Evolutionary conservation across 30 jellyfish, hydroid and myxozoan species (phyloP), one percentile per base, ranked within the genome.

Genomic region (Sanderia malayensis): DNA sequence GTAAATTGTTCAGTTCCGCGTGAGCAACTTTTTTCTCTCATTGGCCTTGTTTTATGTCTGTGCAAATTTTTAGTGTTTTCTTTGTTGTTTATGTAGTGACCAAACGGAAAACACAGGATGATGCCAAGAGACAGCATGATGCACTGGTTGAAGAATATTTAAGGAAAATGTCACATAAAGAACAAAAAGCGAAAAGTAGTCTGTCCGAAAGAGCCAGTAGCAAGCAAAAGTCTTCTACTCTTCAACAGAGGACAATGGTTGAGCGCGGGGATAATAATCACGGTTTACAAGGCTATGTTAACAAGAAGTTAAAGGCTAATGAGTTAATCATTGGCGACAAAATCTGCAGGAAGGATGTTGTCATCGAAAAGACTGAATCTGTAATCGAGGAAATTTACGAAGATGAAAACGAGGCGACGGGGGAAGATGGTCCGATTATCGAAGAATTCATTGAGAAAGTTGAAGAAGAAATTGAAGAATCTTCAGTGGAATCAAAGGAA

Each of bases 401-500:
- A 3, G 3, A 33, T 24, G 24, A 57, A 55, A 1, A 60, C 71
- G 61, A 70, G 18, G 45, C 22, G 22, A 21, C 30, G 15, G 61
- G 66, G 41, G 85, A 57, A 11, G 31, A 31, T 18, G 53, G 19
- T 18, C 34, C 31, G 20, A 26, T 66, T 23, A 31, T 41, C 10
- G 79, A 66, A 21, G 79, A 66, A 37, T 17, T 47, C 19, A 34
- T 66, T 9, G 79, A 66, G 19, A 29, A 66, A 19, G 28, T 47
- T 18, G 79, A 66, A 29, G 74, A 62, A 15, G 79, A 66, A 66
- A 66, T 63, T 10, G 63, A 66, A 22, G 58, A 53, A 0, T 45
- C 89, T 41, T 70, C 46, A 4, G 52, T 78, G 0, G n/a, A n/a
- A n/a, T n/a, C n/a, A n/a, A 66, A 65, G 31, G 89, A 78, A 8